Percentiles rank a stretch among this genome's conserved stretches.
These are phyloP conservation scores for Cerceris rybyensis DNA, from an alignment of 2,888 invertebrate species.

Conservation along the genomic window DNA sequence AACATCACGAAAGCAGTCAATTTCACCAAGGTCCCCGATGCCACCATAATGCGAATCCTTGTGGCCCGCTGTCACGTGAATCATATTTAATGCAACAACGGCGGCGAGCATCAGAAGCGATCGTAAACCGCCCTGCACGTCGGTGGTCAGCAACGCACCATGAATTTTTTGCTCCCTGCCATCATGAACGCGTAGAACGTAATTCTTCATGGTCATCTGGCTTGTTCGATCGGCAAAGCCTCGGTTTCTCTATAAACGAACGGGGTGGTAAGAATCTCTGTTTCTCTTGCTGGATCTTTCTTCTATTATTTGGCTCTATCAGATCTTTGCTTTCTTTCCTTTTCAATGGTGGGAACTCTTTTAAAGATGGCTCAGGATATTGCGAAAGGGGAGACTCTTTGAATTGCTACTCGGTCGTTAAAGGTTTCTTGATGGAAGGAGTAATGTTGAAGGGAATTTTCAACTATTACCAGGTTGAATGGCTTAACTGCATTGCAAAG, in stretches of 20 bases:
- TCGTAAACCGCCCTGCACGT: conserved; percentile 56
- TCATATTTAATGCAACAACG: conserved; percentile 57
- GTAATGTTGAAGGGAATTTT: too few relatives aligned
- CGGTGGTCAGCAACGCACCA: conserved; percentile 41
- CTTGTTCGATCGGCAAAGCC: conserved; percentile 30
- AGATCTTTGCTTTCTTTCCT: too few relatives aligned
- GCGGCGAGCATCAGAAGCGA: conserved; percentile 64
- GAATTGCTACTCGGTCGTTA: too few relatives aligned
- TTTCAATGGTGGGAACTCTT: too few relatives aligned
- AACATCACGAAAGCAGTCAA: too few relatives aligned
- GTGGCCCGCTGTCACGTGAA: conserved; percentile 38
- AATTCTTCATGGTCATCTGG: conserved; percentile 48
- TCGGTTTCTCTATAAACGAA: conserved; percentile 41
- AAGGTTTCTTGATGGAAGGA: too few relatives aligned
- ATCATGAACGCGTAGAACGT: conserved; percentile 23
- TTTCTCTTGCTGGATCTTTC: background rate
- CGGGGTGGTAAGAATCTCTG: conserved; percentile 10
- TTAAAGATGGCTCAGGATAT: too few relatives aligned
- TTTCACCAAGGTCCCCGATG: background rate
- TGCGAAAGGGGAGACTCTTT: too few relatives aligned
- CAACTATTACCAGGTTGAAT: too few relatives aligned
- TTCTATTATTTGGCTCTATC: too few relatives aligned
- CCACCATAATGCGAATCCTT: conserved; percentile 11
- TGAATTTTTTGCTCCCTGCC: conserved; percentile 36
- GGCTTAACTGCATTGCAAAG: too few relatives aligned